phyloP scores from a whole-genome alignment of 2,797 vertebrate genomes.

The Gymnopithys bicolor region DNA sequence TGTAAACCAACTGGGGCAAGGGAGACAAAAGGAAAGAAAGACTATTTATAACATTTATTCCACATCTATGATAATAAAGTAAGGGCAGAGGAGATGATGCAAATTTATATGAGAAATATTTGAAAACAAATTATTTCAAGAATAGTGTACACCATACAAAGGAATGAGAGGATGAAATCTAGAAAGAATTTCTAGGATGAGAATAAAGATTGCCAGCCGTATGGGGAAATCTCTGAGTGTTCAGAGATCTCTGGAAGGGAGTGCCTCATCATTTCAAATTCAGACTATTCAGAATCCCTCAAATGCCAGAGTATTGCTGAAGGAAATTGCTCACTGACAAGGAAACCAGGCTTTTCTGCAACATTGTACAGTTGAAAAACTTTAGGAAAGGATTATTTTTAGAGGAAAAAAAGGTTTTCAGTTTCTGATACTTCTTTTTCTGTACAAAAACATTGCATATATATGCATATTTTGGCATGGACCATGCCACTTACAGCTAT shows the following conservation, averaged over 20 bases:
- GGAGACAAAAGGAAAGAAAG: background rate
- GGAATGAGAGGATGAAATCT: background rate
- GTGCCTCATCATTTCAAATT: background rate
- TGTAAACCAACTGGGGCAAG: background rate
- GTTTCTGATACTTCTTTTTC: background rate
- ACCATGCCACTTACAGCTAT: background rate
- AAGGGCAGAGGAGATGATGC: background rate
- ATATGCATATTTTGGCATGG: background rate
- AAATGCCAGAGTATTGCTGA: background rate
- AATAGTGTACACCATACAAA: background rate
- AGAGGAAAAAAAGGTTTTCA: background rate
- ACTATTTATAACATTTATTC: background rate
- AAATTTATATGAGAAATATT: background rate
- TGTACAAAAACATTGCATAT: background rate
- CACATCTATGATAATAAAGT: background rate
- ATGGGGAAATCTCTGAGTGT: background rate
- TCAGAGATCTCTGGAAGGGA: background rate
- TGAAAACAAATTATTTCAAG: background rate
- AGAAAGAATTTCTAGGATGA: background rate
- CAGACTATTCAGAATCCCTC: background rate
- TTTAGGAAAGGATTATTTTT: background rate
- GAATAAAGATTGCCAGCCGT: background rate
- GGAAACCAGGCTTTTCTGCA: constrained; percentile 4
- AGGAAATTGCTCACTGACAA: background rate
- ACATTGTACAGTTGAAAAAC: background rate